Evolutionary conservation across 2,113 vertebrate genomes (phyloP).

Genomic region (Panthera uncia): DNA sequence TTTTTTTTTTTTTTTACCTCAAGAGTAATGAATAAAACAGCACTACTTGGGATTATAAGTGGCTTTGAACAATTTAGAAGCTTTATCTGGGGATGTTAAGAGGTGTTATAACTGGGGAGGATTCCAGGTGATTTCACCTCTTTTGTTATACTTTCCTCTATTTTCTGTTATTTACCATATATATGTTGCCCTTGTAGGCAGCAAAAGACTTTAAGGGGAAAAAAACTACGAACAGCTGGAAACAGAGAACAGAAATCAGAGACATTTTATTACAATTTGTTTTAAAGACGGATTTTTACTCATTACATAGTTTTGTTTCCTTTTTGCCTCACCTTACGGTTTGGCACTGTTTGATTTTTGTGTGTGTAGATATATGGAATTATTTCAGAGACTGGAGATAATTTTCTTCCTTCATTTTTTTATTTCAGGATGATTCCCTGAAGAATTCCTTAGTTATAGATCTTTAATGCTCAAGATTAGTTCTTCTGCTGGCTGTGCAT

Average conservation of each 20-base stretch:
- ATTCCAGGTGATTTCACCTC: background rate
- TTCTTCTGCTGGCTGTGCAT: background rate
- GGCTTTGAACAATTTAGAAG: background rate
- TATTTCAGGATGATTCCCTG: background rate
- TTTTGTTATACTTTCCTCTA: background rate
- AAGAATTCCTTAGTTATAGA: constrained; percentile 1
- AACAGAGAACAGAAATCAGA: background rate
- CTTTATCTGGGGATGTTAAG: background rate
- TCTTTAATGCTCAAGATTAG: background rate
- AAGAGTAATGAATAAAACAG: background rate
- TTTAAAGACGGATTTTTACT: background rate
- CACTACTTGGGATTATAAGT: background rate
- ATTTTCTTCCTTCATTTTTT: background rate
- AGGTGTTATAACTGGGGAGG: background rate
- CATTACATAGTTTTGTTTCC: background rate
- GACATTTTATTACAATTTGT: constrained; percentile 28
- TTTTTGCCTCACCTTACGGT: background rate
- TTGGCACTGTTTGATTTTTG: background rate
- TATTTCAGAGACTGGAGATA: background rate
- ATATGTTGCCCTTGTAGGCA: background rate
- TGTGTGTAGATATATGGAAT: background rate
- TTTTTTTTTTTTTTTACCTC: background rate
- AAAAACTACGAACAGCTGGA: background rate
- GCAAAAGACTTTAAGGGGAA: background rate
- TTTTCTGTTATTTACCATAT: background rate